Conservation (phyloP, 2,888 invertebrate species). For the Neoascia interrupta region DNA sequence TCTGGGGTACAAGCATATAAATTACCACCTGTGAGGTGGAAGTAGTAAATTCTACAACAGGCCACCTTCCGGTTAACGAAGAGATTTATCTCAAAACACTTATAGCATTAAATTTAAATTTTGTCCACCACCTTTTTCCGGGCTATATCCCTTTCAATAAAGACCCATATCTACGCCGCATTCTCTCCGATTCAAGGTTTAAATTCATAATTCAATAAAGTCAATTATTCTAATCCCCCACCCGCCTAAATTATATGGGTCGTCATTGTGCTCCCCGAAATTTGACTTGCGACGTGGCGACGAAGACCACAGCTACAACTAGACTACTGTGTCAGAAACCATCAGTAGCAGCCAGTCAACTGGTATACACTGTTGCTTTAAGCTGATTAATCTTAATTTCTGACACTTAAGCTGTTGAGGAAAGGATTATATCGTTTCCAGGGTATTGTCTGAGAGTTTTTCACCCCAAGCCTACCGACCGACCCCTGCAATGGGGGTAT, state of each 20-base stretch:
- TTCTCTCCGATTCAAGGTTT: conserved; percentile 6
- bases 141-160: background rate
- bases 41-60: conserved; percentile 8
- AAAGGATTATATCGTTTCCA: conserved; percentile 55
- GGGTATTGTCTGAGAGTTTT: too few species aligned
- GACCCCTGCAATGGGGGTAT: background rate
- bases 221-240: conserved; percentile 44
- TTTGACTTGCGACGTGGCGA: background rate
- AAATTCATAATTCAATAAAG: conserved; percentile 46
- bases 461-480: conserved; percentile 9
- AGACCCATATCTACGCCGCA: conserved; percentile 1
- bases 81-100: conserved; percentile 9
- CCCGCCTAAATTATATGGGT: background rate
- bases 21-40: conserved; percentile 32
- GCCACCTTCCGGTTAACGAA: background rate
- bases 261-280: background rate
- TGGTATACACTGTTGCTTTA: conserved; percentile 28
- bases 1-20: conserved; percentile 14
- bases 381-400: conserved; percentile 61
- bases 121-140: background rate
- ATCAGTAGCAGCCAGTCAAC: conserved; percentile 12
- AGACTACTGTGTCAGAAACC: background rate
- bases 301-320: too few species aligned
- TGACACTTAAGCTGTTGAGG: conserved; percentile 61
- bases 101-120: background rate